Base-by-base conservation (phyloP, 2,113 vertebrate genomes). In the Naja naja region DNA sequence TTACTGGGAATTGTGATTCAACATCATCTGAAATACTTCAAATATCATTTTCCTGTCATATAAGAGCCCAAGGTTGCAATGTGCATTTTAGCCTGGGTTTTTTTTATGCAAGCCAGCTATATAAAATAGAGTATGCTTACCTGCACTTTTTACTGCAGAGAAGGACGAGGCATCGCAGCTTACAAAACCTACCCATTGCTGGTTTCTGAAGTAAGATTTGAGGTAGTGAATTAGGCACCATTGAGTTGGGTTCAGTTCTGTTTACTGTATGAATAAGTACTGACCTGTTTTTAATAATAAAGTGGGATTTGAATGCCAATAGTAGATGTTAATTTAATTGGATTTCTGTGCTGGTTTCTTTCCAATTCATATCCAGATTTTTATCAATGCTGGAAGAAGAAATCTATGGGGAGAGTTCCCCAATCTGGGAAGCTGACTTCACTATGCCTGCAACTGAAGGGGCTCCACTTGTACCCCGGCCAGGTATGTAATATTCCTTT, bases 331-430 rank as follows among this genome's bases (percentile, higher is more conserved):
- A 81, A 81, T 81, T 43, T 43, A 34, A 81, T 81, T 81, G 74
- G 74, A 81, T 81, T 20, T 0, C 39, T 45, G 9, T 39, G 23
- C 74, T 64, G 88, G 53, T 86, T 43, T 1, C 12, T 43, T 20
- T 0, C 27, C 6, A 34, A 0, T 58, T 93, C 93, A 22, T 87
- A n/a, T 81, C 87, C 74, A 99, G 99, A 96, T 99, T 99, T 96
- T 97, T 99, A 92, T 99, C 99, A n/a, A 99, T 99, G 99, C 97
- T 99, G 89, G 99, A 99, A 96, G 99, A 99, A 96, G 99, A 99
- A 96, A 99, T 99, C 96, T 99, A 99, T 0, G 99, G 99, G 0
- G 99, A 99, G 91, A 99, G 98, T 96, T 99, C 99, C 11, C 99
- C 99, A 0, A 99, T 99, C 94, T 99, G 99, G 99, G 99, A 99